A percentile compares a stretch with the other conserved stretches of the same genome.
Evolutionary conservation across 2,113 vertebrate genomes (phyloP).

Genomic region (Gymnogyps californianus): DNA sequence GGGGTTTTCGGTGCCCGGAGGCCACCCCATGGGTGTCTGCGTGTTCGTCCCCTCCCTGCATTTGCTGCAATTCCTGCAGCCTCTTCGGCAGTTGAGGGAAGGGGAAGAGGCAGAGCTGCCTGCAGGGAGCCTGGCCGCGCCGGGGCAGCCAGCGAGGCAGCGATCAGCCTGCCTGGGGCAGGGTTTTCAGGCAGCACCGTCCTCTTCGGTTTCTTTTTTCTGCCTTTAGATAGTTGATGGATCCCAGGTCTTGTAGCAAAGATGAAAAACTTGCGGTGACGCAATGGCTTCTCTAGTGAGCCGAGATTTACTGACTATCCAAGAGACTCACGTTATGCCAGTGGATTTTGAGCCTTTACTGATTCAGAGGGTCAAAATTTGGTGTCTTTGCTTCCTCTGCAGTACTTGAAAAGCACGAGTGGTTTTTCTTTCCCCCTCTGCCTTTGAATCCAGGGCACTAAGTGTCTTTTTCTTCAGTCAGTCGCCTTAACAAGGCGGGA

Average conservation of each 20-base stretch:
- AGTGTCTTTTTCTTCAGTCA: too few species aligned
- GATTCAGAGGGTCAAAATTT: background rate
- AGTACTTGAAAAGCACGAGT: background rate
- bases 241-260: background rate
- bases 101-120: background rate
- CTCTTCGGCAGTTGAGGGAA: rapidly evolving
- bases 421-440: background rate
- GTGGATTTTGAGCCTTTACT: background rate
- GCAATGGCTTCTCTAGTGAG: rapidly evolving
- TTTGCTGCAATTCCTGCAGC: rapidly evolving
- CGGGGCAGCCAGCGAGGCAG: background rate
- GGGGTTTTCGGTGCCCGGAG: background rate
- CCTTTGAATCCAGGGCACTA: background rate
- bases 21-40: background rate
- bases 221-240: background rate
- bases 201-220: background rate
- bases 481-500: background rate
- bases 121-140: background rate
- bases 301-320: rapidly evolving
- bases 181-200: background rate
- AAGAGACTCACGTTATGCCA: rapidly evolving
- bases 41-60: rapidly evolving
- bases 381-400: background rate
- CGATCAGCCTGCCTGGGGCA: background rate
- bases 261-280: rapidly evolving